Conservation (phyloP, 2,113 vertebrate species). For the Osmerus mordax region DNA sequence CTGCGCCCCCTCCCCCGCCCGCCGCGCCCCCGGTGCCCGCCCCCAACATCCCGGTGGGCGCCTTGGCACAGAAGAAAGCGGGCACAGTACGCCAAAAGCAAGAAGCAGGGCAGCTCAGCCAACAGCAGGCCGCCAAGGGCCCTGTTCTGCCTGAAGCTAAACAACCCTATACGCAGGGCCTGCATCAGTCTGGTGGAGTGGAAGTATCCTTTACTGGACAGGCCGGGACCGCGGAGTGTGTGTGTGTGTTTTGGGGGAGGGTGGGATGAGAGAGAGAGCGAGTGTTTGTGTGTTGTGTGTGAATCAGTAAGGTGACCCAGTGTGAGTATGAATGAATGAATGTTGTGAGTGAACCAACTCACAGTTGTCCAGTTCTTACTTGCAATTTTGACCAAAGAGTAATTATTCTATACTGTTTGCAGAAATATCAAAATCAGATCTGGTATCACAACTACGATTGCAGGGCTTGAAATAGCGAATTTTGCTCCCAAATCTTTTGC, state of each 20-base stretch:
- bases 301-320: no score
- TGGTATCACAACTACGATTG: no score
- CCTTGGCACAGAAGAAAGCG: slow-evolving; percentile 99
- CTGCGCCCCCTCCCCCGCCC: slow-evolving; percentile 36
- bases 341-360: no score
- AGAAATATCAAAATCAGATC: no score
- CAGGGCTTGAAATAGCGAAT: no score
- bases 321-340: no score
- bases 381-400: no score
- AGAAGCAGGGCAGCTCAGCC: slow-evolving; percentile 93
- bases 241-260: neutral
- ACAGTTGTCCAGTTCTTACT: no score
- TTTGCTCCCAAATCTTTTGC: no score
- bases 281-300: no score
- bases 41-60: slow-evolving; percentile 80
- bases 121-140: slow-evolving; percentile 93
- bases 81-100: slow-evolving; percentile 99
- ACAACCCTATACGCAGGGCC: slow-evolving; percentile 98
- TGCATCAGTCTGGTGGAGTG: slow-evolving; percentile 99
- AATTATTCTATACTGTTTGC: no score
- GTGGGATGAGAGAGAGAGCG: neutral
- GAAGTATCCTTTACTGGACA: slow-evolving; percentile 92
- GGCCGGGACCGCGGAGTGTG: neutral
- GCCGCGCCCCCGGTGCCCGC: slow-evolving; percentile 53
- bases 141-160: slow-evolving; percentile 97